Evolutionary conservation across 2,113 vertebrate species (phyloP), one percentile per base, ranked within the genome.

Genomic region (Arenaria interpres): DNA sequence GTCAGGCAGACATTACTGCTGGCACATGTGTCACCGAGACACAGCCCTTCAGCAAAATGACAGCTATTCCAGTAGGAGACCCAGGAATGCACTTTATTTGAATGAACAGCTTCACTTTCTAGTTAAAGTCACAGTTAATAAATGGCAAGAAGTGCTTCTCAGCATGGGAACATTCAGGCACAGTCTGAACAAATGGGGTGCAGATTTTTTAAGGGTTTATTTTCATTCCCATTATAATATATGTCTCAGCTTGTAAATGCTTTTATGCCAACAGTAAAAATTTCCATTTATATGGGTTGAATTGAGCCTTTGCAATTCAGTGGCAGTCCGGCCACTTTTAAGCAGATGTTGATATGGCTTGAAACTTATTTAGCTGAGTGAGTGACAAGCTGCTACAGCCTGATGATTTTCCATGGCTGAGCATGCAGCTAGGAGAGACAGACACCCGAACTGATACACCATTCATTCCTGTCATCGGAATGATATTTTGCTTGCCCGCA

Each of bases 91-190:
- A 66, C 63, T 97, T 95, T 83, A 89, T 91, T 59, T 21, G 62
- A 97, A 82, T 27, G 74, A 97, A 88, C 91, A 89, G 94, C 89
- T 95, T 92, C 91, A 79, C 89, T 96, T 97, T 95, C 95, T 85
- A 95, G 94, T 95, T 97, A 96, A 97, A 96, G 94, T 95, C 97
- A 95, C 91, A 91, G 94, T 89, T 95, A 95, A 95, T 94, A 97
- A 97, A 96, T 89, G 92, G 86, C 84, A 97, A 96, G 92, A 94
- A 96, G 95, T 82, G 21, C 57, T 97, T 96, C 97, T 94, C 90
- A 92, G 89, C 93, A 93, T 59, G 94, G 75, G 89, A 91, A 79
- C 77, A 9, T 82, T 88, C 93, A 94, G 72, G 81, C 89, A 91
- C 90, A 93, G 77, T 66, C 97, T 92, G 95, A 96, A 95, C 94